Conservation (phyloP, 2,113 vertebrate species). For the Charina bottae region DNA sequence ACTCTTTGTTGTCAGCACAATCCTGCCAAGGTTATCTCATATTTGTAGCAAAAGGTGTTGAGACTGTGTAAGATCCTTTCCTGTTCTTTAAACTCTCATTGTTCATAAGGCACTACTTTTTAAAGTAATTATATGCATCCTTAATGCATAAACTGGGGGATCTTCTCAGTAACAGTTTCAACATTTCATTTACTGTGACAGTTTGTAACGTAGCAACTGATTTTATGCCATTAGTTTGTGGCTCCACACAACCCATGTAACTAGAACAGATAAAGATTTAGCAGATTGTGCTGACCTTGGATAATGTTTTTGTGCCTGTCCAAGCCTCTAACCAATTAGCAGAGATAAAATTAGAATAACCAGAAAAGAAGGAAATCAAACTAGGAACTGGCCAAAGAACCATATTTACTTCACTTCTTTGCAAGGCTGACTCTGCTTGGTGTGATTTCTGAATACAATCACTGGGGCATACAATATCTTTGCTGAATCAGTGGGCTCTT, state of each 20-base stretch:
- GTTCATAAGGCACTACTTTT: not conserved
- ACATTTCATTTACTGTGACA: not conserved
- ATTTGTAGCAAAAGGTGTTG: not conserved
- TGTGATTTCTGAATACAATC: not conserved
- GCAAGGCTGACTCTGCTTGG: not conserved
- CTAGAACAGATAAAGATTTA: not conserved
- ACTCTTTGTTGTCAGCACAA: constrained; percentile 3
- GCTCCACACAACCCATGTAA: not conserved
- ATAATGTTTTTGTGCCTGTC: not conserved
- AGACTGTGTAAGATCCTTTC: not conserved
- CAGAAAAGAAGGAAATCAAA: not conserved
- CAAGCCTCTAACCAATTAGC: not conserved
- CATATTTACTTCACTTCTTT: not conserved
- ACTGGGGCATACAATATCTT: not conserved
- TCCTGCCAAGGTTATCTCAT: not conserved
- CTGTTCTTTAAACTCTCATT: not conserved
- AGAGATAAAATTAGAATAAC: not conserved
- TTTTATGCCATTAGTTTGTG: not conserved
- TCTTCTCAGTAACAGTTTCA: not conserved
- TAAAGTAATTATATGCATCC: not conserved
- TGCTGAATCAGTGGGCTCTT: not conserved
- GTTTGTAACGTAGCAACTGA: too few relatives aligned
- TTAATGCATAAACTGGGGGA: not conserved
- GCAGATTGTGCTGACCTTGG: not conserved
- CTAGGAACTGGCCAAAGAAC: not conserved